These are phyloP conservation scores for Tachuris rubrigastra DNA, from an alignment of 2,113 vertebrate species.

Conservation along the genomic window DNA sequence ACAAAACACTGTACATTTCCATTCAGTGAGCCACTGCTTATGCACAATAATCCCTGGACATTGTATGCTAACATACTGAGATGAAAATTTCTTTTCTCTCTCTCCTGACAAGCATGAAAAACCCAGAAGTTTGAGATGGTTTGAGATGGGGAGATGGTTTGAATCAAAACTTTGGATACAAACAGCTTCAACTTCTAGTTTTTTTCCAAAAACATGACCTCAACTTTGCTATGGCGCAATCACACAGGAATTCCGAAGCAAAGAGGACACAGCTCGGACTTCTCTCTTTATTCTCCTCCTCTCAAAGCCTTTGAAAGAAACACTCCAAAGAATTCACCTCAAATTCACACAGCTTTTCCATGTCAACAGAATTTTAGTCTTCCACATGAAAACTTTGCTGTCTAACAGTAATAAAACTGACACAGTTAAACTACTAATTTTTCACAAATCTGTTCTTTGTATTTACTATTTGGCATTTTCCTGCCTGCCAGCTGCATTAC, in stretches of 20 bases:
- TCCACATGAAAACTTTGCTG: neutral
- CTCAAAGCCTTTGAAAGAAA: neutral
- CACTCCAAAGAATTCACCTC: neutral
- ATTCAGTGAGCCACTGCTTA: neutral
- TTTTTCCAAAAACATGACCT: neutral
- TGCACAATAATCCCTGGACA: neutral
- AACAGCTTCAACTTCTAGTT: neutral
- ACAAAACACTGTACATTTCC: neutral
- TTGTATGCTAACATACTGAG: neutral
- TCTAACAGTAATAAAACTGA: neutral
- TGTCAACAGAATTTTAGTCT: neutral
- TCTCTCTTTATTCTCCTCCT: neutral
- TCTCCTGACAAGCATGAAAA: neutral
- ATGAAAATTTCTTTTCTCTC: neutral
- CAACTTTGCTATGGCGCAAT: neutral
- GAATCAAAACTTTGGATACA: neutral
- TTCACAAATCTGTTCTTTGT: neutral
- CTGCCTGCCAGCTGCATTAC: neutral
- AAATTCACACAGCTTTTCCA: neutral
- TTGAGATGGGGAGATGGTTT: neutral
- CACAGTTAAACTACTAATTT: neutral
- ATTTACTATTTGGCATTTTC: neutral
- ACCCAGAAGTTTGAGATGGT: neutral
- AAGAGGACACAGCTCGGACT: neutral
- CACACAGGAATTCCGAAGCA: neutral